Base-by-base conservation (phyloP, 2,888 invertebrate genomes). In the Brachycybe producta region DNA sequence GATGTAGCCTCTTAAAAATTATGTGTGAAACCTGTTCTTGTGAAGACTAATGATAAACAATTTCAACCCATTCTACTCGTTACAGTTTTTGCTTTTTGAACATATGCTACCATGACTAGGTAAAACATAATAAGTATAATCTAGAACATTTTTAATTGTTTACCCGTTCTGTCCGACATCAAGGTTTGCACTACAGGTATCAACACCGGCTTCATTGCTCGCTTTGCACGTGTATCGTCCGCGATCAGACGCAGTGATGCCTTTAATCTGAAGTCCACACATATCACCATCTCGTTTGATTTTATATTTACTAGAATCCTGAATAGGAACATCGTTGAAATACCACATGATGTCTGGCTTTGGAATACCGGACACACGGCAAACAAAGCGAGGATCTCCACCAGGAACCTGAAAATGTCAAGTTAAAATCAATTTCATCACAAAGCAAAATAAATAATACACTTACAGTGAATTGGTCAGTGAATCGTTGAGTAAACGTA, bases 341-440 rank as follows among this genome's bases (percentile, higher is more conserved):
- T 78, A 84, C 94, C 94, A 95, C 1, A 76, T 71, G 19, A 94
- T 75, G 8, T 86, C 84, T 0, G 94, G 92, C 39, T 76, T 72
- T 0, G 90, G 90, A 3, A 86, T 75, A 7, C 88, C 88, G 45
- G 74, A 76, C 0, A 88, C 79, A 2, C 84, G 78, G 0, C 83
- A 86, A 0, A 81, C 76, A 67, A 90, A 83, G 61, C 86, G 87
- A 1, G 82, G 84, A 66, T 86, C 85, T 62, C 79, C 77, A 28
- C 76, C 78, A 15, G 82, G 81, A 15, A 84, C 67, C 77, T 83
- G 63, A 36, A 56, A 39, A 11, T 11, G 39, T 8, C n/a, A 32
- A 32, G 11, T 11, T 32, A 11, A 13, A 32, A 32, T 32, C 13
- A 13, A 32, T 11, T 32, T 11, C 13, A 32, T 11, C 11, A 32